Evolutionary conservation across 2,888 invertebrate genomes (phyloP).

Genomic region (Morinoia aosen): DNA sequence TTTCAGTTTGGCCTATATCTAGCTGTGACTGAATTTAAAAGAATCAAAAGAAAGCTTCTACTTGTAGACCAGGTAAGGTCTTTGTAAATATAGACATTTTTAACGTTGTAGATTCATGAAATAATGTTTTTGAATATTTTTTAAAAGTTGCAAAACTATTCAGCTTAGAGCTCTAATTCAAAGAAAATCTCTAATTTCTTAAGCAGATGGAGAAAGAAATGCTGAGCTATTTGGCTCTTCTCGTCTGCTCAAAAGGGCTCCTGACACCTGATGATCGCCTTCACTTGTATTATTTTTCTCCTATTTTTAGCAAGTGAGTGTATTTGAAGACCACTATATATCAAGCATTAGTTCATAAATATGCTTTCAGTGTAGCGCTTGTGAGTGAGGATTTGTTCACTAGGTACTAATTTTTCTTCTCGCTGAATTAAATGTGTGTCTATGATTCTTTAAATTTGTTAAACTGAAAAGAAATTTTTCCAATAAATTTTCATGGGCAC

Average conservation of each 20-base stretch:
- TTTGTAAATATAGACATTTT: background rate
- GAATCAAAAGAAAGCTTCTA: background rate
- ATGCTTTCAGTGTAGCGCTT: too few species aligned
- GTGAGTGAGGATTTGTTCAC: too few species aligned
- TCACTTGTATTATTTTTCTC: conserved; percentile 34
- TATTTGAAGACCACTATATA: background rate
- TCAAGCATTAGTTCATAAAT: too few species aligned
- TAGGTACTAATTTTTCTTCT: too few species aligned
- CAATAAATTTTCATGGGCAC: too few species aligned
- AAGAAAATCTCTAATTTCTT: background rate
- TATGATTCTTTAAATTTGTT: too few species aligned
- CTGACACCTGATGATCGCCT: conserved; percentile 30
- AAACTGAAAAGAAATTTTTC: too few species aligned
- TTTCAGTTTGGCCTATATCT: background rate
- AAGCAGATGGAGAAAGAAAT: background rate
- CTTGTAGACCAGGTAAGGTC: background rate
- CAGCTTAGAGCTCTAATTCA: background rate
- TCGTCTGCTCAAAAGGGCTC: conserved; percentile 22
- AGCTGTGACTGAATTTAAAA: background rate
- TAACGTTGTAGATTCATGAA: background rate
- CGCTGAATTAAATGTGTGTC: too few species aligned
- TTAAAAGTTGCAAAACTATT: background rate
- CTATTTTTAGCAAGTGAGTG: conserved; percentile 15
- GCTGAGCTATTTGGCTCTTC: background rate
- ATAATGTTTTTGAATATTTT: background rate